phyloP scores from a whole-genome alignment of 1,140 invertebrate genomes.

The Drosophila repletoides region DNA sequence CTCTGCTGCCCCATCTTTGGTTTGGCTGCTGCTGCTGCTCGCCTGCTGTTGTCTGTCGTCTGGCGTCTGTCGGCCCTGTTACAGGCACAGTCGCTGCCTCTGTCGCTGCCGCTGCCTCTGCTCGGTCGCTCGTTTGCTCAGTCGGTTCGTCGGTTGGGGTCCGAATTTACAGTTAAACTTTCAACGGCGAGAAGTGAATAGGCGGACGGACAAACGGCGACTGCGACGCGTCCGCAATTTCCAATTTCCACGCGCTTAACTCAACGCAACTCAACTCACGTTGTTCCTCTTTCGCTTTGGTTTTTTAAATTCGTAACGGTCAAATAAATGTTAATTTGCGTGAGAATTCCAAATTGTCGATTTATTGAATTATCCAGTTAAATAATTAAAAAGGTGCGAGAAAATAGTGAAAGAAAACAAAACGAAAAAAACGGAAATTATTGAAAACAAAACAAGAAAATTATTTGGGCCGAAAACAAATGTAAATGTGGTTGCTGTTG shows the following conservation, averaged over 20 bases:
- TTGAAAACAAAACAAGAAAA: conserved; percentile 33
- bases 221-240: conserved; percentile 60
- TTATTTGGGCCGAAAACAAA: conserved; percentile 18
- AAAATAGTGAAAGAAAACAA: conserved; percentile 16
- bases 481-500: conserved; percentile 14
- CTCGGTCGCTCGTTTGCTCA: conserved; percentile 9
- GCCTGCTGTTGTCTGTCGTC: conserved; percentile 42
- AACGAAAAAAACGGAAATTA: conserved; percentile 34
- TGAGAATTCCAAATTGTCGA: conserved; percentile 23
- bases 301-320: conserved; percentile 46
- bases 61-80: conserved; percentile 34
- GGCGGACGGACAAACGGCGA: conserved; percentile 73
- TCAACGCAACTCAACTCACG: too few species aligned
- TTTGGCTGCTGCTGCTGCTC: conserved; percentile 37
- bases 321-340: conserved; percentile 21
- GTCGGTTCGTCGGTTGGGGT: conserved; percentile 42
- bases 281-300: conserved; percentile 17
- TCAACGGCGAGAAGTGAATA: conserved; percentile 67
- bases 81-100: conserved; percentile 2
- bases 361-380: too few species aligned
- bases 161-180: conserved; percentile 73
- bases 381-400: conserved; percentile 25
- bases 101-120: conserved; percentile 16
- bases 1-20: conserved; percentile 43
- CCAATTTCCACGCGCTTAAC: conserved; percentile 51